phyloP scores from a whole-genome alignment of 2,797 vertebrate species.

The Ficedula albicollis region DNA sequence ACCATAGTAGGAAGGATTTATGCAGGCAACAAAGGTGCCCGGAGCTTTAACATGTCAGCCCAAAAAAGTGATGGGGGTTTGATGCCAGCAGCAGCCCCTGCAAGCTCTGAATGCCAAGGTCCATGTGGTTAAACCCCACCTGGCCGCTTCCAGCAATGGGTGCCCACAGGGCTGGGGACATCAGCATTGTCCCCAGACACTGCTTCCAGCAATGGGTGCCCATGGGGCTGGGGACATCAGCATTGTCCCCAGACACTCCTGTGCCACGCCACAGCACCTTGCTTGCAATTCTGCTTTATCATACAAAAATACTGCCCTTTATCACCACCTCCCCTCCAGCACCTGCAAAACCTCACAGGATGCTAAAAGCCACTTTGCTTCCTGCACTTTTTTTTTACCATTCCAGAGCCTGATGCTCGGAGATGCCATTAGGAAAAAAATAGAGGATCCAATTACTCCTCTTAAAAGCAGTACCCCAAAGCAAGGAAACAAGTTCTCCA shows the following conservation, averaged over 20 bases:
- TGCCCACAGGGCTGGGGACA: neutral
- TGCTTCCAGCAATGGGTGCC: rapidly evolving
- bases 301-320: neutral
- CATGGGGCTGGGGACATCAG: neutral
- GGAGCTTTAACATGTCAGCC: neutral
- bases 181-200: no score
- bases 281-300: neutral
- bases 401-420: neutral
- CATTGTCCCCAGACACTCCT: neutral
- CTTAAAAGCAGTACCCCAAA: neutral
- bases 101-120: neutral
- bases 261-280: neutral
- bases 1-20: neutral
- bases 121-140: neutral
- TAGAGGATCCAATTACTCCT: neutral
- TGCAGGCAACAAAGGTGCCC: neutral
- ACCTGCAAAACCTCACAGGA: neutral
- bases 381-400: neutral
- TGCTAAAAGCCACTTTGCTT: neutral
- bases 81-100: neutral
- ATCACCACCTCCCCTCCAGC: neutral
- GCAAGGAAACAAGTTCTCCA: neutral
- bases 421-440: neutral
- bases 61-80: neutral
- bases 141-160: rapidly evolving